These are phyloP conservation scores for Cheilosia impressa DNA, from an alignment of 2,888 invertebrate species.

Conservation along the genomic window DNA sequence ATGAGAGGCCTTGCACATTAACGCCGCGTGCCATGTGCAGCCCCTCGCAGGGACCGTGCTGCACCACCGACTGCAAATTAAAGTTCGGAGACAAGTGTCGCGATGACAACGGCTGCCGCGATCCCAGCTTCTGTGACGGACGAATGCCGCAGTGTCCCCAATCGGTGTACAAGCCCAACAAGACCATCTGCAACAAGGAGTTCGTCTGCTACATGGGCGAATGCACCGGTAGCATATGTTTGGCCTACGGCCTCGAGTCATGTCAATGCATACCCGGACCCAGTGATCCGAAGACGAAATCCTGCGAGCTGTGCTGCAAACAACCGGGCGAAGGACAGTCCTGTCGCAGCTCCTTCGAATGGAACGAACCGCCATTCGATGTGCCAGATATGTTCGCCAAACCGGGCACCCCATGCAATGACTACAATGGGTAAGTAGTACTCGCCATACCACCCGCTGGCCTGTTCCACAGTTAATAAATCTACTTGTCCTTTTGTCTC, in stretches of 20 bases:
- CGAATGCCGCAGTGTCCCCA: slow-evolving; percentile 95
- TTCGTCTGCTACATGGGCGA: slow-evolving; percentile 98
- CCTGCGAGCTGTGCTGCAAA: slow-evolving; percentile 97
- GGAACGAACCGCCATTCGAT: slow-evolving; percentile 95
- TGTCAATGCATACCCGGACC: slow-evolving; percentile 95
- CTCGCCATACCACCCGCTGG: background rate
- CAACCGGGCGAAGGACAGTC: slow-evolving; percentile 91
- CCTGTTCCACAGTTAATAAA: slow-evolving; percentile 46
- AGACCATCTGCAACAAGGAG: slow-evolving; percentile 97
- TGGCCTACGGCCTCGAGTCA: slow-evolving; percentile 97
- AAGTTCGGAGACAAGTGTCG: slow-evolving; percentile 95
- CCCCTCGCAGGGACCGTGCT: slow-evolving; percentile 94
- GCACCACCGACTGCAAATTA: slow-evolving; percentile 93
- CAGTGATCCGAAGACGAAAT: slow-evolving; percentile 92
- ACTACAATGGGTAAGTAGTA: slow-evolving; percentile 90
- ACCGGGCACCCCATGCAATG: slow-evolving; percentile 96
- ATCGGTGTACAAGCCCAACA: slow-evolving; percentile 95
- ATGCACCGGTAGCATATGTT: slow-evolving; percentile 98
- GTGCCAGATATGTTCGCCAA: slow-evolving; percentile 97
- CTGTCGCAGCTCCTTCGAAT: slow-evolving; percentile 94
- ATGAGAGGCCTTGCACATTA: slow-evolving; percentile 93
- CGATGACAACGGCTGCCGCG: slow-evolving; percentile 96
- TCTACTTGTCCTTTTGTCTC: slow-evolving; percentile 37
- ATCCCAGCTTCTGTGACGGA: slow-evolving; percentile 96
- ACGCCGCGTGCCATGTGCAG: slow-evolving; percentile 86